Evolutionary conservation across 2,113 vertebrate genomes (phyloP), one percentile per base, ranked within the genome.

Genomic region (Paraplagusia blochii): DNA sequence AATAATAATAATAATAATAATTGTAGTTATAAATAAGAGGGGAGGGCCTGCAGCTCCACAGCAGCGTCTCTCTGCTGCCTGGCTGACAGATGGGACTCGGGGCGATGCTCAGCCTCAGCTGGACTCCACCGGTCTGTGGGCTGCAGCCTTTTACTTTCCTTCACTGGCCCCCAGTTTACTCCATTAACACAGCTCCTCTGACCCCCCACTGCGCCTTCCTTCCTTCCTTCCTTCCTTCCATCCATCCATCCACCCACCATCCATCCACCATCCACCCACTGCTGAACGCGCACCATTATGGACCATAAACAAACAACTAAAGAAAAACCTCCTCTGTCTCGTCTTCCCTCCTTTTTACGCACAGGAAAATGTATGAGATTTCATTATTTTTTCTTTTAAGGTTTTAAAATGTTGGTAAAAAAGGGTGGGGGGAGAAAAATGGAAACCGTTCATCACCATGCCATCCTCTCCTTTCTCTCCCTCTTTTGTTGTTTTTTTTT

Each of bases 41-140:
- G 47, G 56, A 45, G 33, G 55, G 58, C 53, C 68, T 65, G 63
- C 62, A 72, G 66, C 46, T 44, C 58, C 60, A 29, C 56, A 40
- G 69, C 52, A 66, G 8, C 62, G 44, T 47, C 62, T 66, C 68
- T 49, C 42, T 44, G 63, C 59, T 66, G 50, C 64, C 54, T 65
- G 60, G 69, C 66, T 75, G 80, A 79, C 77, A 86, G 83, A 77
- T 81, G 72, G 69, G 71, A 80, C 72, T 60, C 66, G 67, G 65
- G 22, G 44, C 80, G 79, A 75, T 79, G 79, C 83, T 86, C 82
- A 84, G 62, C 82, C 80, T 65, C 80, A 83, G 84, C 81, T 81
- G 76, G 77, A 72, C 76, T 80, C 74, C 69, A 59, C 72, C 56
- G 79, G 75, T 53, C 78, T 68, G 74, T 29, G 74, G 68, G 70